phyloP scores from a whole-genome alignment of 2,888 invertebrate genomes.

The Ennomos quercinarius region DNA sequence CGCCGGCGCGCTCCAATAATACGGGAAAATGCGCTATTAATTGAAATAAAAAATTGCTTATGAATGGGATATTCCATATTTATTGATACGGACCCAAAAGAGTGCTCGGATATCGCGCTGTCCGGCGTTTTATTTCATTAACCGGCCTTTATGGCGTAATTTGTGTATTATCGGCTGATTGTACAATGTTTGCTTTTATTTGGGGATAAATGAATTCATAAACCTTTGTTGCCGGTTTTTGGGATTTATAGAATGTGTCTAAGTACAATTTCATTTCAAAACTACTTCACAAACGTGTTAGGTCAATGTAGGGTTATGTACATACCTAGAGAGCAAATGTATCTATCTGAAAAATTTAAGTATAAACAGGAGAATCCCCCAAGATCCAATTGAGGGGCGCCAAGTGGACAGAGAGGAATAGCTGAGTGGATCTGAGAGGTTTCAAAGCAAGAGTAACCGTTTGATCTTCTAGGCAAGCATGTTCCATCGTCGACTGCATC shows the following conservation, averaged over 20 bases:
- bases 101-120: background rate
- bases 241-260: background rate
- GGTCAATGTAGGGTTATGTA: too few species aligned
- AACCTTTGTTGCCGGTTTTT: slow-evolving; percentile 2
- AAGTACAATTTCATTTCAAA: background rate
- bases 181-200: slow-evolving; percentile 26
- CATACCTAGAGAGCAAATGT: too few species aligned
- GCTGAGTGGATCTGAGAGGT: too few species aligned
- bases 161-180: slow-evolving; percentile 24
- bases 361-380: too few species aligned
- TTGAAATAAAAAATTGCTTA: slow-evolving; percentile 37
- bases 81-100: slow-evolving; percentile 28
- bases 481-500: too few species aligned
- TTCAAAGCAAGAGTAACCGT: too few species aligned
- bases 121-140: slow-evolving; percentile 26
- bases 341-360: too few species aligned
- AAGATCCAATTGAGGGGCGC: too few species aligned
- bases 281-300: too few species aligned
- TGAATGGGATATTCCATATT: slow-evolving; percentile 38
- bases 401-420: too few species aligned
- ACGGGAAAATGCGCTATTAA: slow-evolving; percentile 50
- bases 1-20: slow-evolving; percentile 48
- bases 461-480: too few species aligned
- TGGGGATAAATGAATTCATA: slow-evolving; percentile 12
- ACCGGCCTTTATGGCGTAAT: slow-evolving; percentile 24